Evolutionary conservation across 2,888 invertebrate genomes (phyloP).

Genomic region (Cecidostiba fungosa): DNA sequence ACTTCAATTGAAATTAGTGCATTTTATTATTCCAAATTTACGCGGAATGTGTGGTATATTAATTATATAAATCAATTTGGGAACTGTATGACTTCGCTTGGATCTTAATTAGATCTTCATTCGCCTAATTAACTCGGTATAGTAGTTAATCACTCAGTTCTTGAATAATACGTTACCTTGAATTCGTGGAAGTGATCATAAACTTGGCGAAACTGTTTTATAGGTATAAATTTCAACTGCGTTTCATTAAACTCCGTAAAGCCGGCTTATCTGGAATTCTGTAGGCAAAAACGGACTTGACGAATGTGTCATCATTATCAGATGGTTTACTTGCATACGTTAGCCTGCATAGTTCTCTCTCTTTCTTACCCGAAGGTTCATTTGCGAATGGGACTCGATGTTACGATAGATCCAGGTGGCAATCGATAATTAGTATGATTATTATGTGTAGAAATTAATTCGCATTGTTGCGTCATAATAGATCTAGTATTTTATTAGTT

Average conservation of each 20-base stretch:
- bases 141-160: background rate
- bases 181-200: background rate
- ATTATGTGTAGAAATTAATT: background rate
- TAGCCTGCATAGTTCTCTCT: background rate
- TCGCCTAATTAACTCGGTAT: background rate
- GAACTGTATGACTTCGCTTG: background rate
- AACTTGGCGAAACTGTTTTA: background rate
- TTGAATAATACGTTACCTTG: background rate
- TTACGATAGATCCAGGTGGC: background rate
- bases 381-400: background rate
- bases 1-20: too few species aligned
- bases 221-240: constrained; percentile 1
- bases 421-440: background rate
- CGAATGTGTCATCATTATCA: constrained; percentile 39
- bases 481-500: too few species aligned
- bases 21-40: too few species aligned
- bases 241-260: background rate
- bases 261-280: background rate
- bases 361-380: background rate
- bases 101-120: background rate
- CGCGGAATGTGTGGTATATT: background rate
- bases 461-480: background rate
- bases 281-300: constrained; percentile 5
- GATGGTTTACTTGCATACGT: constrained; percentile 35
- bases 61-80: background rate